Evolutionary conservation across 2,888 invertebrate species (phyloP).

Genomic region (Punctoribates punctum): DNA sequence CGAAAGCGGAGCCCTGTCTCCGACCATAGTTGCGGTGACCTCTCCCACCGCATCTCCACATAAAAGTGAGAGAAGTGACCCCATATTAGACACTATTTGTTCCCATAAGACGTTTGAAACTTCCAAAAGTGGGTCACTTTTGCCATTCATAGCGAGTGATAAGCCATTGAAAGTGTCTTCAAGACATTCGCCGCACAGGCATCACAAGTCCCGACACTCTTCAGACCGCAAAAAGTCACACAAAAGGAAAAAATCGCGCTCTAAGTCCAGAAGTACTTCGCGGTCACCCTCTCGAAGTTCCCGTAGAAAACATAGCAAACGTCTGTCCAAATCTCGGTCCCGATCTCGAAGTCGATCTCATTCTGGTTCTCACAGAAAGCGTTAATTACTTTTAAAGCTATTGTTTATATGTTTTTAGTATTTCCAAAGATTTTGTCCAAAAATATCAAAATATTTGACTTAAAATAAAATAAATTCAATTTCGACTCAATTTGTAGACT

Average conservation of each 20-base stretch:
- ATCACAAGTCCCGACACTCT: neutral
- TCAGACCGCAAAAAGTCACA: constrained; percentile 2
- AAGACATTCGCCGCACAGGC: constrained; percentile 6
- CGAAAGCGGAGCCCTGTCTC: constrained; percentile 30
- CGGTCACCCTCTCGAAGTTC: neutral
- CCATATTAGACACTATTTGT: neutral
- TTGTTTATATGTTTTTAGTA: too few relatives aligned
- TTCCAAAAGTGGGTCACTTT: constrained; percentile 22
- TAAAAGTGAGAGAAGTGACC: neutral
- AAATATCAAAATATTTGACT: too few relatives aligned
- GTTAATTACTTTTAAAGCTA: neutral
- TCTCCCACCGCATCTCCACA: neutral
- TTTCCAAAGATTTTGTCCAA: too few relatives aligned
- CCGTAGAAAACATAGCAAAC: constrained; percentile 6
- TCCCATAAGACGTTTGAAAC: neutral
- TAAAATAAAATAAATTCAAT: too few relatives aligned
- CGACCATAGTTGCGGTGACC: constrained; percentile 29
- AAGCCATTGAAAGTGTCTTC: constrained; percentile 23
- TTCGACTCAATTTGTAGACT: too few relatives aligned
- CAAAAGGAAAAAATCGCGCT: constrained; percentile 1
- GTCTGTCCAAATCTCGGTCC: constrained; percentile 15
- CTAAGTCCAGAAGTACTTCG: neutral
- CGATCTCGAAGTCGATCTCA: constrained; percentile 29
- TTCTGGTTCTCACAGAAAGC: constrained; percentile 22
- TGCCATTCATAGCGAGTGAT: constrained; percentile 26